A percentile compares a stretch with the other conserved stretches of the same genome.
Conservation (phyloP, 53 echinoderm and acorn worm species). For the Apostichopus leukothele region DNA sequence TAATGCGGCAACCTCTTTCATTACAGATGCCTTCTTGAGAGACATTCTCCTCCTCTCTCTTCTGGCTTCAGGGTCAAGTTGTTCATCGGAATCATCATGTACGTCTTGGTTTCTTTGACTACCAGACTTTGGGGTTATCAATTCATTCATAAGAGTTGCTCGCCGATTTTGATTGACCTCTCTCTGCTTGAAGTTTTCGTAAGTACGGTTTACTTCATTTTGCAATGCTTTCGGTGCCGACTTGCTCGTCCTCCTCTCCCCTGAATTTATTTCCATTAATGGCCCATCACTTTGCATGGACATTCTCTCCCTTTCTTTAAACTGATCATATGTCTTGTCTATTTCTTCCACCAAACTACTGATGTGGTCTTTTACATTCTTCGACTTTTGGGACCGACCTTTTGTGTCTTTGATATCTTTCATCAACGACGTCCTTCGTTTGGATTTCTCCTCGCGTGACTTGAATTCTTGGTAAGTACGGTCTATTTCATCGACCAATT, state of each 20-base stretch:
- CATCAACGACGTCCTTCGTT: neutral
- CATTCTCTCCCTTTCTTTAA: conserved; percentile 9
- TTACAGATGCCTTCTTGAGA: conserved; percentile 16
- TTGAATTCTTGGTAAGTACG: conserved; percentile 29
- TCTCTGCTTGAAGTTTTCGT: conserved; percentile 30
- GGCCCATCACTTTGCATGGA: neutral
- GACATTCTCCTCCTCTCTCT: conserved; percentile 27
- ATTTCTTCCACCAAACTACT: conserved; percentile 7
- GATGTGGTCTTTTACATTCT: neutral
- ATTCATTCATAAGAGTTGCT: neutral
- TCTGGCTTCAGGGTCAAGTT: neutral
- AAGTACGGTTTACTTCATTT: conserved; percentile 3
- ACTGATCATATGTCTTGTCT: neutral
- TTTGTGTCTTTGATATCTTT: conserved; percentile 27
- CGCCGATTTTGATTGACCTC: conserved; percentile 10
- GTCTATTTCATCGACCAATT: neutral
- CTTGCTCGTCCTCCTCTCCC: neutral
- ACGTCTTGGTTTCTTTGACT: neutral
- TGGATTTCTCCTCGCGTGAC: neutral
- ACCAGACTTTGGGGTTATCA: neutral
- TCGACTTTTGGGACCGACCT: conserved; percentile 22
- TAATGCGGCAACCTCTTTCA: conserved; percentile 30
- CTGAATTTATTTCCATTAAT: neutral
- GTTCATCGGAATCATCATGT: neutral
- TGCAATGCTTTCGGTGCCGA: conserved; percentile 16